A percentile compares a stretch with the other conserved stretches of the same genome.
These are phyloP conservation scores for Zootoca vivipara DNA, from an alignment of 2,113 vertebrate species.

Conservation along the genomic window DNA sequence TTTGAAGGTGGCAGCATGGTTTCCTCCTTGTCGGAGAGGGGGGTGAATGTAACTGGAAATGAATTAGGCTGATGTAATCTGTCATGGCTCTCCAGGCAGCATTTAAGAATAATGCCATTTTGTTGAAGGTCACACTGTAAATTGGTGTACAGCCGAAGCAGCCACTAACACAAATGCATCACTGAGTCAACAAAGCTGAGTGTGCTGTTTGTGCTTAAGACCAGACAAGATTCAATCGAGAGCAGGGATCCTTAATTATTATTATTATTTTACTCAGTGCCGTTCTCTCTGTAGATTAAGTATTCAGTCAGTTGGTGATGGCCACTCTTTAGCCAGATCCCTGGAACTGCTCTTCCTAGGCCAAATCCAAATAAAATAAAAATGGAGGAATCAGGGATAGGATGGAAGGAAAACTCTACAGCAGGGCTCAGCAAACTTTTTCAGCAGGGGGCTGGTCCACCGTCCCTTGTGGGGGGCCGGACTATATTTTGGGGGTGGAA, in stretches of 20 bases:
- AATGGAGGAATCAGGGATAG: neutral
- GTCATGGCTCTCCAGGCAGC: slow-evolving; percentile 31
- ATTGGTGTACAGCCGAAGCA: slow-evolving; percentile 17
- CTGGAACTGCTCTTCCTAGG: neutral
- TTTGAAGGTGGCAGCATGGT: neutral
- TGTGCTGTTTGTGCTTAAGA: neutral
- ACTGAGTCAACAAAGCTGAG: slow-evolving; percentile 27
- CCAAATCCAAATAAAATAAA: neutral
- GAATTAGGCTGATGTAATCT: slow-evolving; percentile 33
- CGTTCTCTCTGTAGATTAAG: neutral
- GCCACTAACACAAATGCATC: slow-evolving; percentile 26
- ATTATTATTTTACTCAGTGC: neutral
- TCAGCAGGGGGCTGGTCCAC: too few species aligned
- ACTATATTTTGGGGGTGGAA: too few species aligned
- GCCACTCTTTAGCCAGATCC: neutral
- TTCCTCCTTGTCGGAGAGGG: neutral
- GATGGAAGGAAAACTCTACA: neutral
- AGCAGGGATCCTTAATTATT: neutral
- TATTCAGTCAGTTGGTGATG: neutral
- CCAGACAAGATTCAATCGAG: neutral
- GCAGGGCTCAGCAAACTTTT: too few species aligned
- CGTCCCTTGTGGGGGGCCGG: too few species aligned
- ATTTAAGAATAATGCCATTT: slow-evolving; percentile 30
- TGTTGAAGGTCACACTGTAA: slow-evolving; percentile 34
- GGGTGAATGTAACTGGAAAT: slow-evolving; percentile 17